These are phyloP conservation scores for Thereva nobilitata DNA, from an alignment of 2,888 invertebrate genomes.

Conservation along the genomic window DNA sequence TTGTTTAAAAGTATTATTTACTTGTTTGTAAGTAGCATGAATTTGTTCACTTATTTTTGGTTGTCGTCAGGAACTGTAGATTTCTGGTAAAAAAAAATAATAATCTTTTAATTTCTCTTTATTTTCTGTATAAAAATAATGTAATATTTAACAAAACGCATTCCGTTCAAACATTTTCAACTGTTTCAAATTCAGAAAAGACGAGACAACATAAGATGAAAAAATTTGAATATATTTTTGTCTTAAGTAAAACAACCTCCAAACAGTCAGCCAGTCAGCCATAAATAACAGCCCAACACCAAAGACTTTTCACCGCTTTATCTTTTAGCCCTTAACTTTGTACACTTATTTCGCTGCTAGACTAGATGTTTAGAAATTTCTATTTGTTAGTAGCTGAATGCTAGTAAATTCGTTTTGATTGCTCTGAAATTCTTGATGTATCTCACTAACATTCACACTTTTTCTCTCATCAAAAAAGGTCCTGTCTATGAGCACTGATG, in stretches of 20 bases:
- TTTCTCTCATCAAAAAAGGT: conserved; percentile 62
- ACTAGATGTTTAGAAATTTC: conserved; percentile 37
- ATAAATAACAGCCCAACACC: conserved; percentile 18
- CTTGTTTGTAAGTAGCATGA: conserved; percentile 22
- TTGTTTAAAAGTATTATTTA: background rate
- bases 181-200: conserved; percentile 17
- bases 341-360: conserved; percentile 36
- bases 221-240: too few species aligned
- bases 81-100: too few species aligned
- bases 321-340: conserved; percentile 29
- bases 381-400: conserved; percentile 27
- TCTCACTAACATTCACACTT: conserved; percentile 24
- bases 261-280: conserved; percentile 10
- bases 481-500: conserved; percentile 88
- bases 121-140: conserved; percentile 5
- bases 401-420: conserved; percentile 6
- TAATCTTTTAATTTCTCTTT: conserved; percentile 8
- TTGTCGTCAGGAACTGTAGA: conserved; percentile 22
- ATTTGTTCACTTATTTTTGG: conserved; percentile 10
- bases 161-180: conserved; percentile 1
- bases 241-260: too few species aligned
- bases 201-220: background rate
- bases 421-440: background rate
- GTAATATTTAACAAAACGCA: too few species aligned
- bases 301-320: conserved; percentile 24